A percentile compares a stretch with the other conserved stretches of the same genome.
Evolutionary conservation across 1,140 invertebrate genomes (phyloP).

Genomic region (Neodiprion pinetum): DNA sequence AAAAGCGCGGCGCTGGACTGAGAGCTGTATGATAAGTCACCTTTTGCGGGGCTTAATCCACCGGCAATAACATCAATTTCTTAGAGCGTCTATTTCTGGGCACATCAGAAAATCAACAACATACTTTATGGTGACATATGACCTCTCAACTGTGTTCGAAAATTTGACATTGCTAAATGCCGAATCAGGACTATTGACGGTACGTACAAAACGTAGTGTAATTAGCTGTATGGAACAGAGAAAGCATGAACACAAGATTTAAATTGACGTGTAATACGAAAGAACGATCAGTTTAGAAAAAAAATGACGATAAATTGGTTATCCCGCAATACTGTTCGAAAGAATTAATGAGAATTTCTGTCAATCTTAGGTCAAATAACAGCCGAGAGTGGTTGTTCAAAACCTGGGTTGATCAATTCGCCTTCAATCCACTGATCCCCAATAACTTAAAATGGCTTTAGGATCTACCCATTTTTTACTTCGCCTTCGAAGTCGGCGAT

Average conservation of each 20-base stretch:
- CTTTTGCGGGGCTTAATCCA: too few relatives aligned
- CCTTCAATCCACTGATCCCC: too few relatives aligned
- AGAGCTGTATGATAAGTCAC: too few relatives aligned
- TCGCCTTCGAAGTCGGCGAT: too few relatives aligned
- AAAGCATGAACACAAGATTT: conserved; percentile 13
- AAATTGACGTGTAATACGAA: conserved; percentile 1
- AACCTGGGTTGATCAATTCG: too few relatives aligned
- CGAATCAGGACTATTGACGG: too few relatives aligned
- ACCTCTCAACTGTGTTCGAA: neutral
- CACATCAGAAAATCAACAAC: conserved; percentile 5
- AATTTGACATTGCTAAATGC: neutral
- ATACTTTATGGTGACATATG: conserved; percentile 13
- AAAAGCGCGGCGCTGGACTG: too few relatives aligned
- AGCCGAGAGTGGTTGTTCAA: too few relatives aligned
- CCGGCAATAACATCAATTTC: conserved; percentile 4
- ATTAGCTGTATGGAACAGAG: neutral
- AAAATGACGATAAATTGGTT: neutral
- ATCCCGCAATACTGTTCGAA: too few relatives aligned
- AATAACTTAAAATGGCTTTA: too few relatives aligned
- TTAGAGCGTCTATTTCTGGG: conserved; percentile 3
- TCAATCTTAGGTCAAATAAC: too few relatives aligned
- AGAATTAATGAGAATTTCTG: too few relatives aligned
- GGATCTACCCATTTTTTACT: neutral
- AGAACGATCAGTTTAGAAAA: conserved; percentile 19
- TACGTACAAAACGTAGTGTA: neutral